Evolutionary conservation across 2,888 invertebrate genomes (phyloP).

Genomic region (Drosophila peninsularis): DNA sequence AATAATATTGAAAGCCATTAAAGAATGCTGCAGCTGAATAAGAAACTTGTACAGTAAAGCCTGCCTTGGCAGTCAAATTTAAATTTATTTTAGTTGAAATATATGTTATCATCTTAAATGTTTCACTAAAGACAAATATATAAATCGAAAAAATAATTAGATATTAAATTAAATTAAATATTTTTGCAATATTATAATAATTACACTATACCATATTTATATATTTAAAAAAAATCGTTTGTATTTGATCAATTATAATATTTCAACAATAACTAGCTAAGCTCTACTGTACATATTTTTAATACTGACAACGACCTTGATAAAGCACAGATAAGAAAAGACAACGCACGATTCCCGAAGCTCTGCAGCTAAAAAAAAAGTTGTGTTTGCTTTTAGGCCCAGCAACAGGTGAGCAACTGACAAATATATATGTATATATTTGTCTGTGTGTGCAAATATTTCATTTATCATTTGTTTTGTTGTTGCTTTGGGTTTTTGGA

Average conservation of each 20-base stretch:
- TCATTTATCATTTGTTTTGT: conserved; percentile 5
- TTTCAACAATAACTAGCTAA: neutral
- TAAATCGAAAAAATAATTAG: too few relatives aligned
- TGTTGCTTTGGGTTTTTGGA: conserved; percentile 1
- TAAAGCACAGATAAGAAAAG: conserved; percentile 28
- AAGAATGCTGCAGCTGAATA: conserved; percentile 25
- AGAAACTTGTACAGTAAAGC: conserved; percentile 4
- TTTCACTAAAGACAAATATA: too few relatives aligned
- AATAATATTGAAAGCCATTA: conserved; percentile 9
- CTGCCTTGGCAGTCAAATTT: neutral
- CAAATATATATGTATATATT: neutral
- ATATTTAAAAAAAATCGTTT: neutral
- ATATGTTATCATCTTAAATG: too few relatives aligned
- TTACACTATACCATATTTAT: neutral
- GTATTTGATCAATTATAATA: neutral
- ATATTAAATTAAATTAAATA: neutral
- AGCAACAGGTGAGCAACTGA: conserved; percentile 30
- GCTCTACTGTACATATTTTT: neutral
- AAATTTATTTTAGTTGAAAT: neutral
- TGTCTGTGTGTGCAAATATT: neutral
- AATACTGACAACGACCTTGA: conserved; percentile 46
- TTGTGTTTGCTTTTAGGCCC: conserved; percentile 16
- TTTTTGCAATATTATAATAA: neutral
- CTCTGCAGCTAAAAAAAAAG: neutral
- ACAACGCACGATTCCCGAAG: neutral